Percentiles rank a stretch among this genome's conserved stretches.
Evolutionary conservation across 2,113 vertebrate genomes (phyloP).

Genomic region (Catharus bicknelli): DNA sequence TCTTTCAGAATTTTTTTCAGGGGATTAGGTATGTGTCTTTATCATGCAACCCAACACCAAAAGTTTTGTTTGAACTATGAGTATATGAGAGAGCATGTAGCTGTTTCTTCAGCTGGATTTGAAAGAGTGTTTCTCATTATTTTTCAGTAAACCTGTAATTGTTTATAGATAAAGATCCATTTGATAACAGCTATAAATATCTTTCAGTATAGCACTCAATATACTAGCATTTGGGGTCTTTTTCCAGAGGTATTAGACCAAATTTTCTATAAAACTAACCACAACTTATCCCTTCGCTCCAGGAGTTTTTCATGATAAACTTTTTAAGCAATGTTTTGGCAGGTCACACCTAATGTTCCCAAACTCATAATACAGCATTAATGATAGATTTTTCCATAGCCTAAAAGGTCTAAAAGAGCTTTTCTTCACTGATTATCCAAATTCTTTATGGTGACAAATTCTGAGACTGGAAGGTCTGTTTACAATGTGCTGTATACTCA

Average conservation of each 20-base stretch:
- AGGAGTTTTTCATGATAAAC: not conserved
- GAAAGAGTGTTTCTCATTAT: not conserved
- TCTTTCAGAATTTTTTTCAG: not conserved
- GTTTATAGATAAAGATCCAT: not conserved
- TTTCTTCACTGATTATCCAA: not conserved
- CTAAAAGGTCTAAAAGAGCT: not conserved
- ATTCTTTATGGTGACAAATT: not conserved
- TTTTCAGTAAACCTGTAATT: not conserved
- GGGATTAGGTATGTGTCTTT: not conserved
- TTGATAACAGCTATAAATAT: not conserved
- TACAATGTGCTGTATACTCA: not conserved
- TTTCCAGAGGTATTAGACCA: not conserved
- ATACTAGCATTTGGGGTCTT: rapidly evolving
- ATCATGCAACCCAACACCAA: not conserved
- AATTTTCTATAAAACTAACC: not conserved
- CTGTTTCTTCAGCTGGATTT: not conserved
- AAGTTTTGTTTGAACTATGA: not conserved
- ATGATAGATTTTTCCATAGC: not conserved
- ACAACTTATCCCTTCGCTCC: not conserved
- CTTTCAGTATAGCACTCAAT: not conserved
- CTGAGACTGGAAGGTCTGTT: not conserved
- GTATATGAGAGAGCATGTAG: not conserved
- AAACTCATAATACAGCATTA: not conserved
- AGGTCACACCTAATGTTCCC: not conserved
- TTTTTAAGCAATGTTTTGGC: not conserved